Evolutionary conservation across 2,797 vertebrate genomes (phyloP).

Genomic region (Pelochelys cantorii): DNA sequence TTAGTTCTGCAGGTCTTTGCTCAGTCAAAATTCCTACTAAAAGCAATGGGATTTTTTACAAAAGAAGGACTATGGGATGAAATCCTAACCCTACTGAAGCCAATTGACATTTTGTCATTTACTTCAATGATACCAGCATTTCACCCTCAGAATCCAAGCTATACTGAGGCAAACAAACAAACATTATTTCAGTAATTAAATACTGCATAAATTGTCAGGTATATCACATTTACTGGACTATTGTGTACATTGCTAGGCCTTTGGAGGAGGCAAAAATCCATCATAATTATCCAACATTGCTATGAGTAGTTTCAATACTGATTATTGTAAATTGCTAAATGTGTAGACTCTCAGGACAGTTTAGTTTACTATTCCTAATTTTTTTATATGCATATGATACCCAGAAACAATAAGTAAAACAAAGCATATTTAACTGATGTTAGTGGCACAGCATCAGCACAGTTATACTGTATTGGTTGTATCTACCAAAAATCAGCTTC

Average conservation of each 20-base stretch:
- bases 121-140: not conserved
- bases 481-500: not conserved
- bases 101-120: not conserved
- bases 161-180: not conserved
- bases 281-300: not conserved
- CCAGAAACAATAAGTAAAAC: not conserved
- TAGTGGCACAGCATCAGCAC: not conserved
- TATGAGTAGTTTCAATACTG: not conserved
- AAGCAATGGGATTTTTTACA: not conserved
- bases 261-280: not conserved
- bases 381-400: not conserved
- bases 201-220: not conserved
- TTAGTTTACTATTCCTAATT: not conserved
- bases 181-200: not conserved
- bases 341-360: accelerated
- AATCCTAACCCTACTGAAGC: not conserved
- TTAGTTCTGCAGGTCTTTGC: not conserved
- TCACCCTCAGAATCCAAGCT: not conserved
- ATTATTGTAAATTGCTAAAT: not conserved
- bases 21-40: not conserved
- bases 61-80: not conserved
- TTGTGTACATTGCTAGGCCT: not conserved
- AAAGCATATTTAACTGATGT: not conserved
- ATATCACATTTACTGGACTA: not conserved
- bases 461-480: not conserved